Evolutionary conservation across 1,140 invertebrate genomes (phyloP).

Genomic region (Drosophila simulans): DNA sequence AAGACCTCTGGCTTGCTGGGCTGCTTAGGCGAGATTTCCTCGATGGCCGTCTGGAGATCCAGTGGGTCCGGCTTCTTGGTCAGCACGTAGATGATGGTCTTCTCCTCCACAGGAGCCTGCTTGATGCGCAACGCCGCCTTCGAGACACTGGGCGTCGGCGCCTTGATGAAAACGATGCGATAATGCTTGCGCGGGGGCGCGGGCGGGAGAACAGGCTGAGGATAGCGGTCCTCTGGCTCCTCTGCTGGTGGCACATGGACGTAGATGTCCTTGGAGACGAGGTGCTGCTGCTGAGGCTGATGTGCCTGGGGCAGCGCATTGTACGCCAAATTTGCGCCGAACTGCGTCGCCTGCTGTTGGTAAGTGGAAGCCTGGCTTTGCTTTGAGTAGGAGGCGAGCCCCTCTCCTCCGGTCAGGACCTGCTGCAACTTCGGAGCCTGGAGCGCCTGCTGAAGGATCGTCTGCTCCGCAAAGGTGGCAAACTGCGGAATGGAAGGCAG

Average conservation of each 20-base stretch:
- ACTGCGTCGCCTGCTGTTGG: constrained; percentile 38
- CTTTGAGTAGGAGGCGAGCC: constrained; percentile 6
- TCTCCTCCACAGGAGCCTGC: constrained; percentile 90
- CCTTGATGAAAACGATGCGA: constrained; percentile 95
- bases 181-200: constrained; percentile 90
- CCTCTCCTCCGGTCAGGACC: constrained; percentile 17
- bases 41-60: constrained; percentile 86
- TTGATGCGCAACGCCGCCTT: constrained; percentile 87
- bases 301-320: constrained; percentile 25
- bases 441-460: constrained; percentile 60
- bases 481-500: constrained; percentile 44
- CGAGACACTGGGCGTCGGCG: constrained; percentile 89
- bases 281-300: constrained; percentile 13
- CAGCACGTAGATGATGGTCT: constrained; percentile 93
- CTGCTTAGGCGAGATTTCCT: constrained; percentile 86
- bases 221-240: constrained; percentile 52
- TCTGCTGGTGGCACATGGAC: constrained; percentile 80
- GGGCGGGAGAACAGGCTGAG: constrained; percentile 43
- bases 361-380: constrained; percentile 30
- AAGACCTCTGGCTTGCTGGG: constrained; percentile 91
- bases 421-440: constrained; percentile 57
- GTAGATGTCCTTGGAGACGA: constrained; percentile 82
- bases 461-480: constrained; percentile 44
- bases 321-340: constrained; percentile 34
- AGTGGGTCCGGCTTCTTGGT: constrained; percentile 90